Percentiles rank a stretch among this genome's conserved stretches.
Evolutionary conservation across 2,888 invertebrate species (phyloP).

Genomic region (Lasioglossum calceatum): DNA sequence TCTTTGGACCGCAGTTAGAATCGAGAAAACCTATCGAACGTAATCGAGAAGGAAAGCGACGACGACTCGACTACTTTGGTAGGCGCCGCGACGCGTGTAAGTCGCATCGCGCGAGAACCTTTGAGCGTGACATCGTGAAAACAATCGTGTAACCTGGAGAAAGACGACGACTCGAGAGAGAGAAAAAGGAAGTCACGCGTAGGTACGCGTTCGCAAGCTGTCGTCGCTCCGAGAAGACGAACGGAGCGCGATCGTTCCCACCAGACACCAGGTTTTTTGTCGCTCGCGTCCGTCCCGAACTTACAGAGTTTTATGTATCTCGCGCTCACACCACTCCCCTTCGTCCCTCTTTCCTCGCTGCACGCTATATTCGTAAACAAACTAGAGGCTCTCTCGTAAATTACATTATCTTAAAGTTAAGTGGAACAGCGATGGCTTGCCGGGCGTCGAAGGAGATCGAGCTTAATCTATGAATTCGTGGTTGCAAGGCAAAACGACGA

Average conservation of each 20-base stretch:
- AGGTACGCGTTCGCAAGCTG: conserved; percentile 20
- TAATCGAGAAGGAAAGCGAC: conserved; percentile 18
- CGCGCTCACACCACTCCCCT: neutral
- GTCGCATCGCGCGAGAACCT: neutral
- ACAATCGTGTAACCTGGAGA: neutral
- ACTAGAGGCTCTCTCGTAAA: conserved; percentile 56
- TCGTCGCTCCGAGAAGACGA: neutral
- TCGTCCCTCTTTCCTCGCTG: neutral
- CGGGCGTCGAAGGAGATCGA: conserved; percentile 22
- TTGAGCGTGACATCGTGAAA: neutral
- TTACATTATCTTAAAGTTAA: conserved; percentile 43
- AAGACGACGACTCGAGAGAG: neutral
- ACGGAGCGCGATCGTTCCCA: neutral
- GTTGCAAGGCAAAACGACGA: conserved; percentile 7
- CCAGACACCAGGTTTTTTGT: neutral
- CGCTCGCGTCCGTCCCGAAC: neutral
- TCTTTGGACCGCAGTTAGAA: conserved; percentile 80
- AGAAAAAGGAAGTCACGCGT: conserved; percentile 13
- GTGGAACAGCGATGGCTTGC: conserved; percentile 37
- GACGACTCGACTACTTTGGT: neutral
- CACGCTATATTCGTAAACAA: conserved; percentile 51
- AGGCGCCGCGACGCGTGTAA: neutral
- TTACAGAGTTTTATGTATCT: conserved; percentile 1
- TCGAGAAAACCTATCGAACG: conserved; percentile 40
- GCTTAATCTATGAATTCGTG: conserved; percentile 5